Evolutionary conservation across 2,113 vertebrate genomes (phyloP).

Genomic region (Protobothrops mucrosquamatus): DNA sequence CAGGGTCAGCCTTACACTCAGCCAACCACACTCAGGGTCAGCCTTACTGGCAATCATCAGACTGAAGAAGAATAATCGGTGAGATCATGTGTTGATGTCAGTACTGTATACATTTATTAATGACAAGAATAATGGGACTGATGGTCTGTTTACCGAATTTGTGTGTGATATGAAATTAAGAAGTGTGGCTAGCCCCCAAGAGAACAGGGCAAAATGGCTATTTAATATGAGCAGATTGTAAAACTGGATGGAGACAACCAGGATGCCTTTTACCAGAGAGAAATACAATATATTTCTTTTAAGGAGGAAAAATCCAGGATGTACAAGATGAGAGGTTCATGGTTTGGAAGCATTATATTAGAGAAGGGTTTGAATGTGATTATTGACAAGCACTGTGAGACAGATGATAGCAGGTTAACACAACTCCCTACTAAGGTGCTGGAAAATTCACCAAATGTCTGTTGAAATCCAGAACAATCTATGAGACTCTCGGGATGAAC

Average conservation of each 20-base stretch:
- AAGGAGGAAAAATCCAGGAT: background rate
- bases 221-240: background rate
- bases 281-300: background rate
- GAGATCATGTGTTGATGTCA: background rate
- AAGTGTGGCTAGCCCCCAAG: background rate
- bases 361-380: background rate
- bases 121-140: background rate
- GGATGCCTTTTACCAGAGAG: background rate
- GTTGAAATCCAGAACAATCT: background rate
- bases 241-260: background rate
- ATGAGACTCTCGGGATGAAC: too few relatives aligned
- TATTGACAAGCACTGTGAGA: background rate
- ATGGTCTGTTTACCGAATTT: background rate
- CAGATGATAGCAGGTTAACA: background rate
- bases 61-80: background rate
- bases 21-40: background rate
- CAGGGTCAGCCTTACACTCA: background rate
- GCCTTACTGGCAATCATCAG: background rate
- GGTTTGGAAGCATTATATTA: background rate
- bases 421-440: background rate
- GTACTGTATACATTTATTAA: background rate
- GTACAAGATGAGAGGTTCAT: background rate
- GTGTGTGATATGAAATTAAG: background rate
- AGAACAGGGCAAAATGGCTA: background rate
- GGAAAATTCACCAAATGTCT: background rate